Conservation (phyloP, 2,113 vertebrate species). For the Nyctereutes procyonoides region DNA sequence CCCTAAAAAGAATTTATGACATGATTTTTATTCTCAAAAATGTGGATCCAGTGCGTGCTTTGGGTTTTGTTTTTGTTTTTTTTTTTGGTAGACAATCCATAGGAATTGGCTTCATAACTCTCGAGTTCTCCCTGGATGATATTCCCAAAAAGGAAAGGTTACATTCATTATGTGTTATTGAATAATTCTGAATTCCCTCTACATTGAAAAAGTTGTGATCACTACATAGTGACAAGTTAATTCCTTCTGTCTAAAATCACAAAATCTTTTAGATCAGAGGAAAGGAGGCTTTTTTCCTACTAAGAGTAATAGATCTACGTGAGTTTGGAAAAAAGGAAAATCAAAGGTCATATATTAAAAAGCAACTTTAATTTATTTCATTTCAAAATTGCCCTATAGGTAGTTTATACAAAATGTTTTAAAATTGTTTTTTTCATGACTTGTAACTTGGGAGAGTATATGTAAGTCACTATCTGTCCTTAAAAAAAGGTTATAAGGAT, state of each 20-base stretch:
- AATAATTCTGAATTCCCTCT: conserved; percentile 35
- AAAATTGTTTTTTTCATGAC: conserved; percentile 30
- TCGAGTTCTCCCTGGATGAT: neutral
- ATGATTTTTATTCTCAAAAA: conserved; percentile 26
- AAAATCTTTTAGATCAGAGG: conserved; percentile 17
- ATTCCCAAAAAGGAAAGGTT: neutral
- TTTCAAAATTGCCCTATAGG: neutral
- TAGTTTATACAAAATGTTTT: neutral
- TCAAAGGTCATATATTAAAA: conserved; percentile 14
- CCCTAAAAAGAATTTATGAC: neutral
- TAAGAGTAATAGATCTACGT: neutral
- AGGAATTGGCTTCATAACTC: conserved; percentile 26
- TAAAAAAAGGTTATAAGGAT: conserved; percentile 17
- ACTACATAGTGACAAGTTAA: neutral
- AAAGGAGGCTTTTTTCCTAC: neutral
- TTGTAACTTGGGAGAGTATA: neutral
- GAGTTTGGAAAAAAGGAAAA: neutral
- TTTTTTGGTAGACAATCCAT: neutral
- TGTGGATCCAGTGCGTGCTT: neutral
- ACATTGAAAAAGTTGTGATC: neutral
- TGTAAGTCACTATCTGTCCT: neutral
- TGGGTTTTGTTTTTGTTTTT: neutral
- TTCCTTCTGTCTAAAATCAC: conserved; percentile 39
- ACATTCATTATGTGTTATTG: neutral
- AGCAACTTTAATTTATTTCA: conserved; percentile 35